Base-by-base conservation (phyloP, 2,113 vertebrate species). In the Micromys minutus region DNA sequence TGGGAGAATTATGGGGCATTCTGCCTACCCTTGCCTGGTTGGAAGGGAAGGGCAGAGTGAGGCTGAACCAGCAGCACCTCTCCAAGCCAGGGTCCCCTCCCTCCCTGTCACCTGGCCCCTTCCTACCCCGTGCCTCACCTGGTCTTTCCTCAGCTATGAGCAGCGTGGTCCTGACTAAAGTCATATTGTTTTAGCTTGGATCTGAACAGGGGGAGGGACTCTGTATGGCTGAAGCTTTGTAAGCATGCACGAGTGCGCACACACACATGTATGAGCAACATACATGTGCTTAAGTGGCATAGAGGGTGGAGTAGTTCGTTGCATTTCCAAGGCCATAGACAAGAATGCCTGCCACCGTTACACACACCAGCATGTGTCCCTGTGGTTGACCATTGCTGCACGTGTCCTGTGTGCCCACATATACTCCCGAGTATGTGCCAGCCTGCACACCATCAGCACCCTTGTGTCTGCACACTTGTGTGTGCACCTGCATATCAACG, bases 401-500 rank as follows among this genome's bases (percentile, higher is more conserved):
- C n/a, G 0, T 0, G 7, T n/a, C 72, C 76, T 13, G 31, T 45
- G 59, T 1, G 7, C 8, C 19, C 81, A 84, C 81, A 63, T 39
- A 63, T 0, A 10, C 0, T 19, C 42, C 59, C 1, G 69, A 50
- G 15, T 45, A 7, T 24, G 1, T 0, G 0, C 39, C 55, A 17
- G 76, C 65, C 89, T 16, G 59, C 57, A 34, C 45, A 0, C 47
- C 2, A 0, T 36, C 69, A 72, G 69, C 19, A 12, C 69, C 61
- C 57, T 59, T 24, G 81, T 42, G 3, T 67, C 3, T 34, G 84
- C 85, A 11, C 45, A 94, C 96, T 94, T 95, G 94, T 0, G 5
- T 0, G 1, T 2, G 45, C 93, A 95, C 95, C 95, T 90, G 96
- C 96, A 88, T 71, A 69, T 90, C 63, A 39, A 67, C 88, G 77